Base-by-base conservation (phyloP, 2,113 vertebrate species). In the Lathamus discolor region DNA sequence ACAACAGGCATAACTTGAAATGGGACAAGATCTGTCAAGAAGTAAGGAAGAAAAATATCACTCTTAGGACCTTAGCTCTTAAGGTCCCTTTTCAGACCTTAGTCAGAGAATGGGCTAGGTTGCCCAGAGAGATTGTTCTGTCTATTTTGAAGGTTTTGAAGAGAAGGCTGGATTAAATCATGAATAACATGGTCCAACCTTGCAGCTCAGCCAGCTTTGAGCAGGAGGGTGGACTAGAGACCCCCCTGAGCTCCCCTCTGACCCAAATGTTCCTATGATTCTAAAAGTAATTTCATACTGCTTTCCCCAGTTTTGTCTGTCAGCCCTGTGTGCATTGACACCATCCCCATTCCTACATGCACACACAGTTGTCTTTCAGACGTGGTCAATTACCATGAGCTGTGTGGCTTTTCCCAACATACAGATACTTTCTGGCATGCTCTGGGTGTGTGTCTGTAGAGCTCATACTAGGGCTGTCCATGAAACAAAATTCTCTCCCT, bases 401-500 rank as follows among this genome's bases (percentile, higher is more conserved):
- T 33, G 23, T 4, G 33, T 4, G 3, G 33, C 24, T 13, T 89
- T 93, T 84, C 27, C 54, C 39, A 76, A 5, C 4, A 10, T 51
- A 8, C n/a, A 0, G 3, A 3, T 16, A 19, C 57, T 59, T 82
- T 75, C 17, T 52, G 57, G 55, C 44, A 11, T 10, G 73, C 4
- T 5, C 11, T 43, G 33, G 7, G 12, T 84, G 39, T 69, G 39
- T 0, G 1, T 49, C 14, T 25, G 0, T 23, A 23, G 27, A 33
- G 13, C 20, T 86, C 39, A 10, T 43, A 19, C 43, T 25, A 35
- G 31, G 43, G 44, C 19, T 62, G 6, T 27, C 51, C 70, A 18
- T 77, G 76, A 80, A 87, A 59, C n/a, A 37, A 28, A 90, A 37
- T 43, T 75, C 10, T 62, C 54, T 52, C 12, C 31, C 6, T 19